Percentiles rank a stretch among this genome's conserved stretches.
Evolutionary conservation across 2,113 vertebrate species (phyloP).

Genomic region (Cyprinodon brontotheroides): DNA sequence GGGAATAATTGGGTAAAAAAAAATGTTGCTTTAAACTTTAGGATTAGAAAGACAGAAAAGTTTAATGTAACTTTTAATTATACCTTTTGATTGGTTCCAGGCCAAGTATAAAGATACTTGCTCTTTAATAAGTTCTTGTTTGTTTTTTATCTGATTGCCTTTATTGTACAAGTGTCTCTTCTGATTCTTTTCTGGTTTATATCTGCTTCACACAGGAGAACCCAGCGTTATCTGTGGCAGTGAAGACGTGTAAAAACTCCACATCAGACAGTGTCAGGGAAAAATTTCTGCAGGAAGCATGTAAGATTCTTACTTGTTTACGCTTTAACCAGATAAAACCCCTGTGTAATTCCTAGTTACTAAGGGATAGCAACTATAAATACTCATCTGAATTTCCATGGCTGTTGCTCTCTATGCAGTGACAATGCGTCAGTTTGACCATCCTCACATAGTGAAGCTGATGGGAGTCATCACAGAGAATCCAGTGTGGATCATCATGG

Average conservation of each 20-base stretch:
- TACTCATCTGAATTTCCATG: not conserved
- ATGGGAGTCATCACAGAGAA: conserved; percentile 98
- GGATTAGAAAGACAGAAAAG: not conserved
- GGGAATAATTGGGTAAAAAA: too few relatives aligned
- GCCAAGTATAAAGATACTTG: not conserved
- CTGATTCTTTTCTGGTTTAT: not conserved
- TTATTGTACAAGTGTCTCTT: not conserved
- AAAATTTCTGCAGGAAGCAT: conserved; percentile 98
- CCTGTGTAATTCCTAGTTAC: accelerated
- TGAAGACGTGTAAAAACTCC: conserved; percentile 99
- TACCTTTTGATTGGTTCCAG: not conserved
- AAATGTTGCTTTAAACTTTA: not conserved
- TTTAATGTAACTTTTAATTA: not conserved
- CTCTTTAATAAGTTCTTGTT: not conserved
- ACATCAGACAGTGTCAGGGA: conserved; percentile 98
- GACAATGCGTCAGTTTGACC: conserved; percentile 99
- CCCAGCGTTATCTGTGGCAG: conserved; percentile 92
- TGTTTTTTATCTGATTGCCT: not conserved
- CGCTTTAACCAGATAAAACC: not conserved
- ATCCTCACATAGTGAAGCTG: conserved; percentile 97
- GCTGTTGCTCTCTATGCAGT: conserved; percentile 73
- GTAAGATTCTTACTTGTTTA: conserved; percentile 79
- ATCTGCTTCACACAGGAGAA: conserved; percentile 84
- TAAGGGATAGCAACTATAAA: not conserved
- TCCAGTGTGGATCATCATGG: conserved; percentile 99